Evolutionary conservation across 1,140 invertebrate species (phyloP), one percentile per base, ranked within the genome.

Genomic region (Plodia interpunctella): DNA sequence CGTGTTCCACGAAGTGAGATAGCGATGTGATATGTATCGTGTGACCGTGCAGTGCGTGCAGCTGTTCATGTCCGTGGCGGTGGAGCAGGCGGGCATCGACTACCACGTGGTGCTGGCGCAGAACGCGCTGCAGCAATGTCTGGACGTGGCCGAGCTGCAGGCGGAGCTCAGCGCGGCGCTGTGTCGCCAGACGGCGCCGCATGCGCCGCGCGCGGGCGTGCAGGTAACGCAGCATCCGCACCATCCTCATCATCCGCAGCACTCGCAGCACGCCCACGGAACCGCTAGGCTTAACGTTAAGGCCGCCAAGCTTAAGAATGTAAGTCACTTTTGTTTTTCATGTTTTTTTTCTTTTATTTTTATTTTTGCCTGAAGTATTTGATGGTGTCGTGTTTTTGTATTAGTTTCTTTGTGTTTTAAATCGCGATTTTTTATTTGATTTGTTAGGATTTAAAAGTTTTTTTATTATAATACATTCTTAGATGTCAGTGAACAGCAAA

Each of bases 101-200:
- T 98, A 98, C 85, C 97, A 98, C 80, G 97, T 98, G 70, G 96
- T 96, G 52, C 90, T 99, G 62, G 97, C 97, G 19, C 97, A 98
- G 93, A 98, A 98, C 85, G 96, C 97, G 9, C 90, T 98, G 50
- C 95, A 97, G 80, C 94, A 96, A 75, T 98, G 97, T 87, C 90
- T 98, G 50, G 95, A 97, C 70, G 94, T 95, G 79, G 92, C 94
- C 57, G 96, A 98, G 89, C 92, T 98, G 60, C 97, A 98, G 80
- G 94, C 96, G 76, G 97, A 98, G 92, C 93, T 98, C 78, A 94
- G 96, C 74, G 96, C 96, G 78, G 96, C 95, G 61, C 91, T 98
- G 62, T 95, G 97, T 71, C 97, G 97, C 87, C 97, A 98, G 92
- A 98, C 97, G 57, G 96, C 96, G 75, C 93, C 95, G 76, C 96